A percentile compares a stretch with the other conserved stretches of the same genome.
These are phyloP conservation scores for Ligdia adustata DNA, from an alignment of 2,888 invertebrate genomes.

Conservation along the genomic window DNA sequence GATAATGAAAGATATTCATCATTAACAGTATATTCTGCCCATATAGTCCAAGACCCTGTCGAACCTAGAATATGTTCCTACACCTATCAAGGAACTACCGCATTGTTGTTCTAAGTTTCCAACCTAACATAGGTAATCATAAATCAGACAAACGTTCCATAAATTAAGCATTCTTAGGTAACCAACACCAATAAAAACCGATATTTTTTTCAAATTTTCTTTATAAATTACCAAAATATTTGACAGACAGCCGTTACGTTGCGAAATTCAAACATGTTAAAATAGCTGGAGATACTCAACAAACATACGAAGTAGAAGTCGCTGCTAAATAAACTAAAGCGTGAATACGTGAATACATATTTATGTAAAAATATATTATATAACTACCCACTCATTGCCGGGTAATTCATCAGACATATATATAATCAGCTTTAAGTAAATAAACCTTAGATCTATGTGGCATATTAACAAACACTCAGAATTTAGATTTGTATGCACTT, in stretches of 20 bases:
- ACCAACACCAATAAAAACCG: no score
- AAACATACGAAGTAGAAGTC: slow-evolving; percentile 31
- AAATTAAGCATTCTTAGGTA: no score
- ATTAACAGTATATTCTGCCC: no score
- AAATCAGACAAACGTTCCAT: no score
- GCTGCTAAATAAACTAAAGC: slow-evolving; percentile 35
- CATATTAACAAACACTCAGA: slow-evolving; percentile 55
- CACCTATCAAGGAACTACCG: no score
- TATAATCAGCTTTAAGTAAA: slow-evolving; percentile 39
- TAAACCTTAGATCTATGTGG: slow-evolving; percentile 59
- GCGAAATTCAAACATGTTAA: slow-evolving; percentile 51
- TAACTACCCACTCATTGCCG: slow-evolving; percentile 25
- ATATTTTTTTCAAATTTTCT: slow-evolving; percentile 55
- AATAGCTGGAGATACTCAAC: slow-evolving; percentile 36
- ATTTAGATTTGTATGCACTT: slow-evolving; percentile 39
- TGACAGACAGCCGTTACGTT: slow-evolving; percentile 57
- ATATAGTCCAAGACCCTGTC: no score
- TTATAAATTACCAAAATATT: slow-evolving; percentile 74
- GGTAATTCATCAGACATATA: slow-evolving; percentile 28
- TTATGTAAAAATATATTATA: slow-evolving; percentile 36
- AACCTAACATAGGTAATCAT: no score
- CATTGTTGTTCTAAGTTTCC: no score
- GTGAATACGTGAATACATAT: slow-evolving; percentile 30
- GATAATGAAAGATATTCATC: no score
- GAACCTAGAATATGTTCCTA: no score